phyloP scores from a whole-genome alignment of 2,797 vertebrate genomes.

The Pygocentrus nattereri region DNA sequence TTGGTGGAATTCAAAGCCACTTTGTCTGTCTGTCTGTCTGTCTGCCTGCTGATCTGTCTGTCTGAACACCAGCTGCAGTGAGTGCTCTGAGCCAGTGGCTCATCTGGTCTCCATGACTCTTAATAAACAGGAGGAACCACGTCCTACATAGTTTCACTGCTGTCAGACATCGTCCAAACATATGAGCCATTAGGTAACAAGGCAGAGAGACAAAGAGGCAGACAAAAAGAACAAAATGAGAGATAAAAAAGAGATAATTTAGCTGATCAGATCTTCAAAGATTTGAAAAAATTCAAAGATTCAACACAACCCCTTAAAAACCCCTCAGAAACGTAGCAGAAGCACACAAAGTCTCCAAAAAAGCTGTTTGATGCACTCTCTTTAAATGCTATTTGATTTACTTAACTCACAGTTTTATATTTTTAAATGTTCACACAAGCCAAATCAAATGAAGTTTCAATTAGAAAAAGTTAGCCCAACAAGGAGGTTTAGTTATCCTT shows the following conservation, averaged over 20 bases:
- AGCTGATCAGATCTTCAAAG: neutral
- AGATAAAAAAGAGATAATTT: neutral
- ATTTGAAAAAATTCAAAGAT: neutral
- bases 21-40: constrained; percentile 64
- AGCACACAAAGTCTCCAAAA: neutral
- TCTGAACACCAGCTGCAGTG: constrained; percentile 79
- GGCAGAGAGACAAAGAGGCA: constrained; percentile 61
- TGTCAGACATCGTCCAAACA: constrained; percentile 85
- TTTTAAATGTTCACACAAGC: too few species aligned
- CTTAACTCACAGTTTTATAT: too few species aligned
- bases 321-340: neutral
- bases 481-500: too few species aligned
- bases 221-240: constrained; percentile 1
- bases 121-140: constrained; percentile 82
- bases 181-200: constrained; percentile 76
- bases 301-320: neutral
- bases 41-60: constrained; percentile 34
- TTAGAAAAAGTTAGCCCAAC: too few species aligned
- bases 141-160: constrained; percentile 82
- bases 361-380: neutral
- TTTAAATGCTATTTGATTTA: too few species aligned
- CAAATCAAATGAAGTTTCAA: too few species aligned
- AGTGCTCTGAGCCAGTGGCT: constrained; percentile 73
- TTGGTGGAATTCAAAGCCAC: too few species aligned
- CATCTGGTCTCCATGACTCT: constrained; percentile 78